Evolutionary conservation across 1,140 invertebrate species (phyloP).

Genomic region (Atta cephalotes): DNA sequence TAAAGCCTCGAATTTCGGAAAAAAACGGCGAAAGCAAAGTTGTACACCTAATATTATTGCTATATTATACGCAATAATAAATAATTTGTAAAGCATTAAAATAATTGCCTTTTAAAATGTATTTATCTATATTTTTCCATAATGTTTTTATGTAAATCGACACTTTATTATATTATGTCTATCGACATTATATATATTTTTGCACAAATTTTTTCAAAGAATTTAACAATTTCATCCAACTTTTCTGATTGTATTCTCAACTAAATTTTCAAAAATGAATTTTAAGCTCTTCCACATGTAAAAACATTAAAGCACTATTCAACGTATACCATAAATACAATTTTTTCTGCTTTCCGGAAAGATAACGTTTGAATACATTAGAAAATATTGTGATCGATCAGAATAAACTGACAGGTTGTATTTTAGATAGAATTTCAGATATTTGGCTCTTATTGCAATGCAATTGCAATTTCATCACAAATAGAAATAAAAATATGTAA

Average conservation of each 20-base stretch:
- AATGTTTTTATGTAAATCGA: background rate
- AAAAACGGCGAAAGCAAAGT: too few relatives aligned
- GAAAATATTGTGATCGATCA: conserved; percentile 9
- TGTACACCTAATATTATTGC: background rate
- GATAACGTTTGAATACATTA: conserved; percentile 1
- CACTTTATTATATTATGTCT: background rate
- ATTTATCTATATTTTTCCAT: background rate
- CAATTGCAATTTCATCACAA: background rate
- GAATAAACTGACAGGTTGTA: conserved; percentile 30
- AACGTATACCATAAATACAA: background rate
- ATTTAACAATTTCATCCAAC: conserved; percentile 24
- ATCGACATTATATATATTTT: background rate
- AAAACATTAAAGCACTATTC: background rate
- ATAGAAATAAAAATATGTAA: background rate
- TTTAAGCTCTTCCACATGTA: conserved; percentile 8
- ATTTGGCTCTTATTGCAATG: background rate
- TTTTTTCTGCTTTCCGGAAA: background rate
- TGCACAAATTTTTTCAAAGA: background rate
- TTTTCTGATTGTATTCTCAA: background rate
- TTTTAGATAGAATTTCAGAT: conserved; percentile 22
- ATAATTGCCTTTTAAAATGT: background rate
- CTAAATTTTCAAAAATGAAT: conserved; percentile 1
- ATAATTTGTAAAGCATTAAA: background rate
- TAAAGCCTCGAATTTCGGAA: too few relatives aligned
- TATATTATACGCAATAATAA: background rate